A percentile compares a stretch with the other conserved stretches of the same genome.
These are phyloP conservation scores for Silvanus unidentatus DNA, from an alignment of 2,888 invertebrate genomes.

Conservation along the genomic window DNA sequence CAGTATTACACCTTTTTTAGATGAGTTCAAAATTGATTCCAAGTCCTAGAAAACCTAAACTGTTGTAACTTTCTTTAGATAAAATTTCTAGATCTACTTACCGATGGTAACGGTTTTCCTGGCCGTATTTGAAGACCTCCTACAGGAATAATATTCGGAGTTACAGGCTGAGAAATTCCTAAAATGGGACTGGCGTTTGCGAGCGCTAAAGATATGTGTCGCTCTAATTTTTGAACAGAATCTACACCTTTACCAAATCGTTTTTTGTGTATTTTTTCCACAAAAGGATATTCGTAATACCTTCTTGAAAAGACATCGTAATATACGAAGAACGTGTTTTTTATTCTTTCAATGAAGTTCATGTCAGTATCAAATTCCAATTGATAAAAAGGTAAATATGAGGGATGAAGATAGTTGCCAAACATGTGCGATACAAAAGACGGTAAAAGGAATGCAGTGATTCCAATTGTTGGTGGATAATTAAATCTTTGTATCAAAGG, in stretches of 20 bases:
- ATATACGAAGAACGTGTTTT: slow-evolving; percentile 20
- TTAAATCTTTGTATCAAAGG: slow-evolving; percentile 34
- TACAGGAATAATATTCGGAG: slow-evolving; percentile 35
- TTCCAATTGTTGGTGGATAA: slow-evolving; percentile 28
- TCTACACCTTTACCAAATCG: slow-evolving; percentile 21
- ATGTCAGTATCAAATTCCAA: slow-evolving; percentile 20
- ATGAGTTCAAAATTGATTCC: slow-evolving; percentile 33
- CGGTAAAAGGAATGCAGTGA: slow-evolving; percentile 22
- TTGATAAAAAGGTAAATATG: slow-evolving; percentile 23
- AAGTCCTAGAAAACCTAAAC: slow-evolving; percentile 25
- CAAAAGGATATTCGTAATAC: slow-evolving; percentile 7
- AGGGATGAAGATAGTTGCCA: slow-evolving; percentile 22
- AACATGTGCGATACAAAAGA: slow-evolving; percentile 14
- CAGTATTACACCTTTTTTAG: slow-evolving; percentile 39
- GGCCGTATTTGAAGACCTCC: slow-evolving; percentile 34
- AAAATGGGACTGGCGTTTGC: slow-evolving; percentile 30
- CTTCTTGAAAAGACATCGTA: slow-evolving; percentile 7
- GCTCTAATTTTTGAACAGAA: slow-evolving; percentile 21
- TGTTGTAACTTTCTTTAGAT: background rate
- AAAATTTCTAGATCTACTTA: slow-evolving; percentile 14
- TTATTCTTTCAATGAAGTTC: slow-evolving; percentile 22
- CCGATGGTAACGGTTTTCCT: slow-evolving; percentile 22
- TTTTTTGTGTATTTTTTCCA: slow-evolving; percentile 15
- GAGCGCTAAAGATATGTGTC: slow-evolving; percentile 26
- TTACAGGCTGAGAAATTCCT: slow-evolving; percentile 29